Evolutionary conservation across 2,797 vertebrate genomes (phyloP).

Genomic region (Ibycter americanus): DNA sequence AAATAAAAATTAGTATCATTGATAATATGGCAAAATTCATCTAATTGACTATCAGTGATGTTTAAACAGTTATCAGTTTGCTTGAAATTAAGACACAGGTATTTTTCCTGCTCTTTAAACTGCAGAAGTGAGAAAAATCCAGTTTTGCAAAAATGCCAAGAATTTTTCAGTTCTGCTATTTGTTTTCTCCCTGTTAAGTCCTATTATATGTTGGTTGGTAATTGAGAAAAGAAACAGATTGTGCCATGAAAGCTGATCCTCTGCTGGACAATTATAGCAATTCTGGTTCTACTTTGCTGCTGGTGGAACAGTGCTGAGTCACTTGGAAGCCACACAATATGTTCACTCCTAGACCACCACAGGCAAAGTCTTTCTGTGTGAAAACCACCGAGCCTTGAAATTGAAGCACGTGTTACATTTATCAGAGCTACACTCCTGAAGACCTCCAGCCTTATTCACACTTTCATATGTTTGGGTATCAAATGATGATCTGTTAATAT

Average conservation of each 20-base stretch:
- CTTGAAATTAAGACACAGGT: neutral
- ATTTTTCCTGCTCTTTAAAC: neutral
- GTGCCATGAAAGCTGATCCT: constrained; percentile 42
- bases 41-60: neutral
- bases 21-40: neutral
- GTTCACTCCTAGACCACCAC: constrained; percentile 34
- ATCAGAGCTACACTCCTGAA: neutral
- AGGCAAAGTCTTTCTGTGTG: constrained; percentile 6
- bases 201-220: neutral
- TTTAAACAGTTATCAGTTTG: neutral
- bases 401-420: constrained; percentile 8
- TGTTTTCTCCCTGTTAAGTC: constrained; percentile 16
- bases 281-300: constrained; percentile 8
- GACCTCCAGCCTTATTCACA: neutral
- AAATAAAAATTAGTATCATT: neutral
- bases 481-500: neutral
- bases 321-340: constrained; percentile 47
- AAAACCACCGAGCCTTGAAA: constrained; percentile 48
- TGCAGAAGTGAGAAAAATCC: neutral
- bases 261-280: constrained; percentile 37
- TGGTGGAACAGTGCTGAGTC: constrained; percentile 47
- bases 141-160: neutral
- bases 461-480: neutral
- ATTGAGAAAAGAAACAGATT: constrained; percentile 43
- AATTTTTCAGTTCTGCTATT: constrained; percentile 21